Evolutionary conservation across 2,113 vertebrate genomes (phyloP).

Genomic region (Hymenochirus boettgeri): DNA sequence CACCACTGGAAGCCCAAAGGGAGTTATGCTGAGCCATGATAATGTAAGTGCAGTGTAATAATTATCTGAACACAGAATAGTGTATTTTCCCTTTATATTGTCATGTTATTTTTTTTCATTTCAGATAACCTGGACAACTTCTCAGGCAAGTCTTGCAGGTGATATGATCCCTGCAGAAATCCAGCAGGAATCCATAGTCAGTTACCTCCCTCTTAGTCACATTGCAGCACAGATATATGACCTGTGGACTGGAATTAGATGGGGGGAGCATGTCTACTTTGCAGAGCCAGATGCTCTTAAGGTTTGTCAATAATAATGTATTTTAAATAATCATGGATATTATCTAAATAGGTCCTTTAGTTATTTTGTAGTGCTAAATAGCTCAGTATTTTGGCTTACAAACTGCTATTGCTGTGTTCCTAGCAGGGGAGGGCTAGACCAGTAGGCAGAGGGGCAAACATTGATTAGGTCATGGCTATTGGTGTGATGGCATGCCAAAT

Average conservation of each 20-base stretch:
- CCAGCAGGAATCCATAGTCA: constrained; percentile 78
- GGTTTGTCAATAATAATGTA: constrained; percentile 59
- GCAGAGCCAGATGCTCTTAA: constrained; percentile 84
- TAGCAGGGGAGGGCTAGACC: too few relatives aligned
- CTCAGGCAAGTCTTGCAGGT: constrained; percentile 66
- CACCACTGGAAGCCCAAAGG: constrained; percentile 81
- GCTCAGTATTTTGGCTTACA: too few relatives aligned
- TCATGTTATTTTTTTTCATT: background rate
- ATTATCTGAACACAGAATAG: background rate
- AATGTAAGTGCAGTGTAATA: constrained; percentile 64
- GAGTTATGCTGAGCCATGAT: constrained; percentile 88
- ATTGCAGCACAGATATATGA: constrained; percentile 85
- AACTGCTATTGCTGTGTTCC: too few relatives aligned
- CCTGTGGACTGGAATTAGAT: constrained; percentile 81
- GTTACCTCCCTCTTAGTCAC: constrained; percentile 85
- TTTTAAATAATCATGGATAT: too few relatives aligned
- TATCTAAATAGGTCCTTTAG: too few relatives aligned
- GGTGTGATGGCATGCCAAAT: too few relatives aligned
- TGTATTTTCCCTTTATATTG: background rate
- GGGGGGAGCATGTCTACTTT: constrained; percentile 81
- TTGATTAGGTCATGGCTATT: too few relatives aligned
- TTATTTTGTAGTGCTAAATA: too few relatives aligned
- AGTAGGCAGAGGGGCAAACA: too few relatives aligned
- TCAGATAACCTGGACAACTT: constrained; percentile 83
- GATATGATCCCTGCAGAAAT: constrained; percentile 72